Percentiles rank a stretch among this genome's conserved stretches.
phyloP scores from a whole-genome alignment of 2,888 invertebrate species.

The Operophtera brumata region DNA sequence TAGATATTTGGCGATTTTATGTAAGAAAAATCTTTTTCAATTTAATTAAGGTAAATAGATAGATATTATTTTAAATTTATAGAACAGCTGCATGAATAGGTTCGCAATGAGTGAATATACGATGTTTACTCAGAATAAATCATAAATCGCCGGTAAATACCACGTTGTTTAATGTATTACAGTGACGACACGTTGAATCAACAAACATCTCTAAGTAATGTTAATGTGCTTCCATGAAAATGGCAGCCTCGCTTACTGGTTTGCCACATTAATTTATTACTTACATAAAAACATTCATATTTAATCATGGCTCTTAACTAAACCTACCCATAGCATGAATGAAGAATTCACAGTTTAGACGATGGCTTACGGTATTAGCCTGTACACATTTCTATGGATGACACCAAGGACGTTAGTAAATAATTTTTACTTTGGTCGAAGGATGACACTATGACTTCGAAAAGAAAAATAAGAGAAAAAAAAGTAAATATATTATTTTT shows the following conservation, averaged over 20 bases:
- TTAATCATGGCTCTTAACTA: conserved; percentile 1
- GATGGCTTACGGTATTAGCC: background rate
- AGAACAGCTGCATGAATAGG: too few relatives aligned
- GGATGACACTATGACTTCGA: too few relatives aligned
- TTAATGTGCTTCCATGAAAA: conserved; percentile 18
- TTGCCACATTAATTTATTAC: conserved; percentile 12
- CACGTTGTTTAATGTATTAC: conserved; percentile 11
- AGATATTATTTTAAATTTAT: too few relatives aligned
- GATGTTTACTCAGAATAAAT: conserved; percentile 6
- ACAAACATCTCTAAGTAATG: conserved; percentile 8
- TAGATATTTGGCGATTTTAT: too few relatives aligned
- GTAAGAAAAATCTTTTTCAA: too few relatives aligned
- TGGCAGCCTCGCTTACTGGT: conserved; percentile 6
- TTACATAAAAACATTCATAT: conserved; percentile 10
- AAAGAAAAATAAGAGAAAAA: too few relatives aligned
- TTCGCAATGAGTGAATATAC: background rate
- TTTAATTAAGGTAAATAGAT: too few relatives aligned
- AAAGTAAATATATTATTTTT: too few relatives aligned
- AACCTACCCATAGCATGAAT: background rate
- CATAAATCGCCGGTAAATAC: conserved; percentile 8
- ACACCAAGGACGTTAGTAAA: too few relatives aligned
- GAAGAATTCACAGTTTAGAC: background rate
- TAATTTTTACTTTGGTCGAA: too few relatives aligned
- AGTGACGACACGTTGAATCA: conserved; percentile 22
- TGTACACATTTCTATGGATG: too few relatives aligned